Base-by-base conservation (phyloP, 2,888 invertebrate genomes). In the Athalia circularis region DNA sequence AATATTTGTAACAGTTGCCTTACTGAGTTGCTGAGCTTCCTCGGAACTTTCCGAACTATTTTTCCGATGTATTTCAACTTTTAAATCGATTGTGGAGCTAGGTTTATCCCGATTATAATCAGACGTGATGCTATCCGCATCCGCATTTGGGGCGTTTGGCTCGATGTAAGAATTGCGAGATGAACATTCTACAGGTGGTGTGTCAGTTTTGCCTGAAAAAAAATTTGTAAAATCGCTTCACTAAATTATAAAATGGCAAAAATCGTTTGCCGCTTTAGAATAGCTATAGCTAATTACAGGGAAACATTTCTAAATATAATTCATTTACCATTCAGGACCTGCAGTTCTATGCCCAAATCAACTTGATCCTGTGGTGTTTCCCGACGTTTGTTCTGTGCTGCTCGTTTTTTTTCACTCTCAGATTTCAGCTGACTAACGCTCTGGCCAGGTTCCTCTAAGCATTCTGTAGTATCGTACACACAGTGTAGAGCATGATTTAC, bases 381-480 rank as follows among this genome's bases (percentile, higher is more conserved):
- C 47, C 86, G 87, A 78, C 87, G 84, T 83, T 89, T 90, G 79
- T 81, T 86, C 77, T 85, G 87, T 68, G 85, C 81, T 7, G 85
- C 86, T 88, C 85, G 89, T 86, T 86, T 90, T 86, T 89, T 89
- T 84, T 92, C 92, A 86, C 90, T 91, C 87, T 92, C 89, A 79
- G 90, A 86, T 83, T 88, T 91, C 86, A 88, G 91, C 86, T 87
- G 91, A 91, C 87, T 94, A 92, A 86, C 92, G 86, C 91, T 92
- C 91, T 86, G 91, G 85, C 83, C 92, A 89, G 83, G 93, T 91
- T 92, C 95, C 91, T 88, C 92, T 90, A 95, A 93, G 88, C 95
- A 95, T 90, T 98, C 98, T n/a, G 95, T 95, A 11, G 97, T 97
- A 91, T 99, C 98, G 91, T 98, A 99, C 92, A 98, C 95, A 85